A percentile compares a stretch with the other conserved stretches of the same genome.
These are phyloP conservation scores for Bombus balteatus DNA, from an alignment of 1,140 invertebrate species.

Conservation along the genomic window DNA sequence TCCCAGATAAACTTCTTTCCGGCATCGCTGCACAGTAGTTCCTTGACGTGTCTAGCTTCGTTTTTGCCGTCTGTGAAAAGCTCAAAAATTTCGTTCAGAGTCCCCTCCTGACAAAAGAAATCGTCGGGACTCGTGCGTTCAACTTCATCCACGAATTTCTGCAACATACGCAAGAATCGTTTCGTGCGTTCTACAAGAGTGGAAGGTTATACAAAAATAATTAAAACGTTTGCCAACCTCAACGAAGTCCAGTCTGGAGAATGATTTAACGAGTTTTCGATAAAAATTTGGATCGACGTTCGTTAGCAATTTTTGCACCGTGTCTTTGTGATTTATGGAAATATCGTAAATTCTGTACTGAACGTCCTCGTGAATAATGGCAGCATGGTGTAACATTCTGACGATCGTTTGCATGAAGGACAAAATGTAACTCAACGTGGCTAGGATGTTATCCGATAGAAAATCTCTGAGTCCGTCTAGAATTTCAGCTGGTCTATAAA, in stretches of 20 bases:
- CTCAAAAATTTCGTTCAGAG: conserved; percentile 80
- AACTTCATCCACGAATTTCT: conserved; percentile 63
- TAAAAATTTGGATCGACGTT: conserved; percentile 70
- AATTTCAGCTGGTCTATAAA: conserved; percentile 65
- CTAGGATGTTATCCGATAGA: conserved; percentile 71
- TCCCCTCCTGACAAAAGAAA: conserved; percentile 81
- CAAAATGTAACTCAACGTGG: conserved; percentile 67
- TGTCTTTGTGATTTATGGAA: conserved; percentile 62
- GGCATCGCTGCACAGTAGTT: conserved; percentile 80
- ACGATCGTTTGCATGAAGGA: conserved; percentile 72
- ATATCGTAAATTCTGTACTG: conserved; percentile 67
- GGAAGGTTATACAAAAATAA: background rate
- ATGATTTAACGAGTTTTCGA: conserved; percentile 67
- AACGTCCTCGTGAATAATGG: conserved; percentile 72
- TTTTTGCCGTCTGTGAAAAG: conserved; percentile 73
- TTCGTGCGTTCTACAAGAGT: background rate
- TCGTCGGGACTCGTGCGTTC: conserved; percentile 65
- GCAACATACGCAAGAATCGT: conserved; percentile 24
- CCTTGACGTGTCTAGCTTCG: conserved; percentile 67
- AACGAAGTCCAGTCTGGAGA: conserved; percentile 68
- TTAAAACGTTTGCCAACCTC: conserved; percentile 58
- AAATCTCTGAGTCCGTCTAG: conserved; percentile 68
- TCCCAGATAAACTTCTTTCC: conserved; percentile 83
- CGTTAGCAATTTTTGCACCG: conserved; percentile 71
- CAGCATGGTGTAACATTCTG: conserved; percentile 71